Evolutionary conservation across 23 tunicate genomes (phyloP), one percentile per base, ranked within the genome.

Genomic region (Ascidia mentula): DNA sequence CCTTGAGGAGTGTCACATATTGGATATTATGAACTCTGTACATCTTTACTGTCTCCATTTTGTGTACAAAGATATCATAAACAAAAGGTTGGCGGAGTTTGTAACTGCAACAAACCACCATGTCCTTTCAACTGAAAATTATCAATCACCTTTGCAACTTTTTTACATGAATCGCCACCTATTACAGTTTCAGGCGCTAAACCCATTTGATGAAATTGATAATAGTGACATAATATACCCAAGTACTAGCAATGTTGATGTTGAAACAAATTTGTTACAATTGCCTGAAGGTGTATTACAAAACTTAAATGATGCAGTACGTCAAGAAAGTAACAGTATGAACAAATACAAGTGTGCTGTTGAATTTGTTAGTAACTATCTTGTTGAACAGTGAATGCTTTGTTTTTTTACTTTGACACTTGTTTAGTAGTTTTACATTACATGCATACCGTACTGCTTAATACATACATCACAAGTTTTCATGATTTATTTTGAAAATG

Each of bases 1-100:
- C 32, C 39, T 71, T 34, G 75, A 71, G 32, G 75, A 71, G 30
- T 28, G 33, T 34, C 18, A 71, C 20, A 18, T 71, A n/a, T 12
- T 71, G 6, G 39, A 71, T 31, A 34, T 36, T 1, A 36, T n/a
- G 1, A 71, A 71, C 32, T 3, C 30, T 34, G 32, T 36, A 6
- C 36, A 71, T 71, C 18, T 71, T 28, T 71, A 20, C 30, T 34
- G 38, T 34, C 30, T 71, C 18, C 75, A 71, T 71, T 71, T 71
- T 71, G 75, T 71, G 38, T 71, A 28, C 30, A 3, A 6, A 2
- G 36, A 34, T 1, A 71, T 34, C 8, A 71, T 71, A 28, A 71
- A 71, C 13, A 36, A 71, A 31, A 34, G 39, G 32, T 20, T 71
- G 4, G 34, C 30, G 38, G 75, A 71, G 34, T 71, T 71, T 71